Base-by-base conservation (phyloP, 2,888 invertebrate genomes). In the Lumbricus terrestris region DNA sequence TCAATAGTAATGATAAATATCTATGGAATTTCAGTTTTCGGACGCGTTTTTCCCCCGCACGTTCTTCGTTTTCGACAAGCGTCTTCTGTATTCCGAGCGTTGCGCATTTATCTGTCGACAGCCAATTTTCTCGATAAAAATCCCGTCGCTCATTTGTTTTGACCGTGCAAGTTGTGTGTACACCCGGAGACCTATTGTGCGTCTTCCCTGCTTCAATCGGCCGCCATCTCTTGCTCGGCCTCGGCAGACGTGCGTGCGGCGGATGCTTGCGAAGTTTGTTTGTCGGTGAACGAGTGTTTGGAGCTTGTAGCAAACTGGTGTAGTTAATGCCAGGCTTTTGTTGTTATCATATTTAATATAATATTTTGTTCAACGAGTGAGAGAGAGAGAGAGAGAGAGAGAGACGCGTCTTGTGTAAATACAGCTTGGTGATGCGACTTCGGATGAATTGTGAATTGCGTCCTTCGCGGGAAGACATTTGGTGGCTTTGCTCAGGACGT, bases 311-410 rank as follows among this genome's bases (percentile, higher is more conserved):
- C 29, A n/a, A 69, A 69, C 29, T n/a, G 29, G 69, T 69, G 47
- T n/a, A 69, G 69, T 29, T 11, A 69, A n/a, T 69, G 69, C 69
- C 69, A 69, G 69, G 69, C 69, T 69, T 69, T 69, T 69, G 29
- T 69, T 69, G 69, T n/a, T 69, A 69, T 69, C 69, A 69, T 69
- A 69, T 69, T 69, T 69, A 69, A 69, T 69, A 69, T 69, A 69
- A 69, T n/a, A 29, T 8, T 69, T 69, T 69, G 69, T 29, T 69
- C n/a, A 29, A n/a, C n/a, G n/a, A n/a, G n/a, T n/a, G n/a, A n/a
- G n/a, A 69, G 0, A 16, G n/a, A n/a, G n/a, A n/a, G n/a, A 69
- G 0, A 16, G n/a, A n/a, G n/a, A n/a, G n/a, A n/a, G n/a, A n/a
- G n/a, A 69, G 0, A 16, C 8, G 8, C n/a, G 6, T 6, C 69